Conservation (phyloP, 2,888 invertebrate species). For the Laothoe populi region DNA sequence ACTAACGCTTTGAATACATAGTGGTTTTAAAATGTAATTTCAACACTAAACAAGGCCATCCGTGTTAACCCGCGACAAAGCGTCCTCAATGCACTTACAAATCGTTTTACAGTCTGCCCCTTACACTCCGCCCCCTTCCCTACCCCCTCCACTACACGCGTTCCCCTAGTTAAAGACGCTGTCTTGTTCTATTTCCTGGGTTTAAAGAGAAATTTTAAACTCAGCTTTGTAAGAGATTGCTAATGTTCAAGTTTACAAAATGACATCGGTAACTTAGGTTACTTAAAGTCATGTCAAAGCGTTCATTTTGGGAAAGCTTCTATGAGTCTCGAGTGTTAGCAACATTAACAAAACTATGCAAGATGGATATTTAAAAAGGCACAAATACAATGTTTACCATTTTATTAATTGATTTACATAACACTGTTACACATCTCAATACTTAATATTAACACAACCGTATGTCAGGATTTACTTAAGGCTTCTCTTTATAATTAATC, state of each 20-base stretch:
- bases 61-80: background rate
- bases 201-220: conserved; percentile 20
- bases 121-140: background rate
- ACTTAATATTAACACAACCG: too few species aligned
- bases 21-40: background rate
- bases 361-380: too few species aligned
- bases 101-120: conserved; percentile 10
- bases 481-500: too few species aligned
- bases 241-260: background rate
- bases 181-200: conserved; percentile 18
- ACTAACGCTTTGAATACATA: too few species aligned
- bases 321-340: too few species aligned
- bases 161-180: background rate
- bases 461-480: too few species aligned
- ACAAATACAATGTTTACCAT: too few species aligned
- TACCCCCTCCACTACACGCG: background rate
- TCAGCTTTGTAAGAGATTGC: background rate
- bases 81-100: conserved; percentile 15
- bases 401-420: too few species aligned
- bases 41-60: background rate
- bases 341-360: too few species aligned
- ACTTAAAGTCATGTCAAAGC: too few species aligned
- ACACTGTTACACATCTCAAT: too few species aligned
- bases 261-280: background rate
- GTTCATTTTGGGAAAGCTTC: too few species aligned